Percentiles rank a stretch among this genome's conserved stretches.
phyloP scores from a whole-genome alignment of 2,113 vertebrate genomes.

The Corvus moneduloides region DNA sequence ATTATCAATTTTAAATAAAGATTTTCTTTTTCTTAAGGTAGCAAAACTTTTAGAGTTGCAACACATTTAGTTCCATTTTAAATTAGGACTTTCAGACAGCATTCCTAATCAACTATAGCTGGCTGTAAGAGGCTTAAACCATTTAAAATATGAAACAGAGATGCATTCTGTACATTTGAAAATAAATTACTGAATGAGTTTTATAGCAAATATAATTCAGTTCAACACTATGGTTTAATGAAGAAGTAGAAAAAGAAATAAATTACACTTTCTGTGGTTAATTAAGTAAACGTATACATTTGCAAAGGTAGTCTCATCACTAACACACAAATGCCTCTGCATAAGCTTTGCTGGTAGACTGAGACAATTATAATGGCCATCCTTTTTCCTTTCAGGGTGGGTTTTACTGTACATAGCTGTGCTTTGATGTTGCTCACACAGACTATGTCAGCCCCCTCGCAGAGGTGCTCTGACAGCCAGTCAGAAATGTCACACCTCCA shows the following conservation, averaged over 20 bases:
- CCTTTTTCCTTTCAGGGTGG: not conserved
- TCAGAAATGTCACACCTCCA: not conserved
- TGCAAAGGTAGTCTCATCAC: not conserved
- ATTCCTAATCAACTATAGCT: not conserved
- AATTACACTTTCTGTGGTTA: not conserved
- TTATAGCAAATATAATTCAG: constrained; percentile 30
- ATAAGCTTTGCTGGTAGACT: not conserved
- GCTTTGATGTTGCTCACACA: accelerated
- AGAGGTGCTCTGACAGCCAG: not conserved
- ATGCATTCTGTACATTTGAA: not conserved
- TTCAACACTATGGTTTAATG: not conserved
- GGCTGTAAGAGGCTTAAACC: not conserved
- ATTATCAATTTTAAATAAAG: not conserved
- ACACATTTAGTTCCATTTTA: not conserved
- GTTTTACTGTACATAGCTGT: not conserved
- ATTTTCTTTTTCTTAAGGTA: not conserved
- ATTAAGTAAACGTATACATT: constrained; percentile 19
- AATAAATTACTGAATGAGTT: constrained; percentile 5
- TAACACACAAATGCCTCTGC: not conserved
- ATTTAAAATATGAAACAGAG: constrained; percentile 2
- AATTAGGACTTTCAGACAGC: not conserved
- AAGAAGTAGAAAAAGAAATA: constrained; percentile 17
- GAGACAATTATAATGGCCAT: not conserved
- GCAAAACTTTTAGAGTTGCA: not conserved
- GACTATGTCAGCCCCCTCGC: not conserved